phyloP scores from a whole-genome alignment of 1,140 invertebrate genomes.

The Drosophila parabipectinata region DNA sequence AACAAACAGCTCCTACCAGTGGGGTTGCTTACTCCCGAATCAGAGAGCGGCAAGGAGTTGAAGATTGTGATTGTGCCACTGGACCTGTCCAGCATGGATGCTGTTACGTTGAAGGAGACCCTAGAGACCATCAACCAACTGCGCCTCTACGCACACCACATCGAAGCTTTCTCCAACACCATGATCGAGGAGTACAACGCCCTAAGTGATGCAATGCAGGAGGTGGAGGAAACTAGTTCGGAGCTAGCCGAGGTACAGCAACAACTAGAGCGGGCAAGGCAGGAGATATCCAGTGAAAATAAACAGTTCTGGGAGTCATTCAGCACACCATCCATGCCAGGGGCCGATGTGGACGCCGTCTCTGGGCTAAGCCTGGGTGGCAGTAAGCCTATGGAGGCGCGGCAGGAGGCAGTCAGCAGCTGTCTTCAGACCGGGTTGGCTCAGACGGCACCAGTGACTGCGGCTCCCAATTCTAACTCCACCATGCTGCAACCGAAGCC shows the following conservation, averaged over 20 bases:
- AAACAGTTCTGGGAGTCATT: conserved; percentile 26
- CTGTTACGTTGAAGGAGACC: conserved; percentile 41
- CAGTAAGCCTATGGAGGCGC: background rate
- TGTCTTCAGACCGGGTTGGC: conserved; percentile 1
- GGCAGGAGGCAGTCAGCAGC: conserved; percentile 7
- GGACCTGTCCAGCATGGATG: conserved; percentile 52
- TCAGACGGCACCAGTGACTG: background rate
- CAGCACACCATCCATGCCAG: background rate
- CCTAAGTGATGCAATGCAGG: conserved; percentile 6
- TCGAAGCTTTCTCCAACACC: conserved; percentile 53
- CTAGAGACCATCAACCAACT: conserved; percentile 57
- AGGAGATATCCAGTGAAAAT: background rate
- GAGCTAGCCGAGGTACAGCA: background rate
- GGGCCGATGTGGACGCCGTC: conserved; percentile 40
- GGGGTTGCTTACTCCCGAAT: conserved; percentile 58
- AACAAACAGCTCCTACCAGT: conserved; percentile 42
- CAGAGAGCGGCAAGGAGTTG: conserved; percentile 35
- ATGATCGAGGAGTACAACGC: conserved; percentile 58
- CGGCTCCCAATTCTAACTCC: background rate
- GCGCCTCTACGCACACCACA: conserved; percentile 53
- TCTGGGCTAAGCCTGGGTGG: background rate
- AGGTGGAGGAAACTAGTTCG: background rate
- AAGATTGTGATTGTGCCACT: conserved; percentile 79
- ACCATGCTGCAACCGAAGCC: background rate
- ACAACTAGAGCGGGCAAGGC: background rate